Percentiles rank a stretch among this genome's conserved stretches.
Evolutionary conservation across 2,113 vertebrate genomes (phyloP).

Genomic region (Cricetomys ansorgei): DNA sequence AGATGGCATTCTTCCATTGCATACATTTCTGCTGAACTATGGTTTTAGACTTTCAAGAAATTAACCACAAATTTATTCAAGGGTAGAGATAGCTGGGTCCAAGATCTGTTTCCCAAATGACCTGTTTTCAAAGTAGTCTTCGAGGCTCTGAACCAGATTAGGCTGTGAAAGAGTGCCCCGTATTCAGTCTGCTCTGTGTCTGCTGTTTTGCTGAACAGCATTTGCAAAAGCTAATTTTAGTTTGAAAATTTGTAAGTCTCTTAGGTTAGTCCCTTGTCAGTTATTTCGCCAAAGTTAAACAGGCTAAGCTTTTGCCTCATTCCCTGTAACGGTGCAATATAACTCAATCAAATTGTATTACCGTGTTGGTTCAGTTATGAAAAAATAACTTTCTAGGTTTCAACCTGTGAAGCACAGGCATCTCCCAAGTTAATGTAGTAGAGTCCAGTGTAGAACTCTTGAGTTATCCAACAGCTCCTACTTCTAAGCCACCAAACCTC

Average conservation of each 20-base stretch:
- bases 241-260: neutral
- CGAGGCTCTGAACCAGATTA: neutral
- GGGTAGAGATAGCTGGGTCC: neutral
- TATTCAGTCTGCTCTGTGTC: conserved; percentile 26
- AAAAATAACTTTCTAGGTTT: conserved; percentile 47
- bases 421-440: conserved; percentile 46
- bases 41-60: neutral
- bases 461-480: conserved; percentile 21
- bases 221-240: conserved; percentile 33
- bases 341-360: conserved; percentile 25
- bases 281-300: conserved; percentile 35
- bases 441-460: neutral
- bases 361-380: neutral
- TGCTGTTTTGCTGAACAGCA: neutral
- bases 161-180: neutral
- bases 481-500: conserved; percentile 37
- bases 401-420: conserved; percentile 39
- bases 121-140: conserved; percentile 42
- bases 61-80: neutral
- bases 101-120: conserved; percentile 2
- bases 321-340: neutral
- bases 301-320: neutral
- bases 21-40: conserved; percentile 12
- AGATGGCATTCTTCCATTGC: conserved; percentile 87
- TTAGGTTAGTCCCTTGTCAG: neutral